phyloP scores from a whole-genome alignment of 2,888 invertebrate species.

The Gastrophysa polygoni region DNA sequence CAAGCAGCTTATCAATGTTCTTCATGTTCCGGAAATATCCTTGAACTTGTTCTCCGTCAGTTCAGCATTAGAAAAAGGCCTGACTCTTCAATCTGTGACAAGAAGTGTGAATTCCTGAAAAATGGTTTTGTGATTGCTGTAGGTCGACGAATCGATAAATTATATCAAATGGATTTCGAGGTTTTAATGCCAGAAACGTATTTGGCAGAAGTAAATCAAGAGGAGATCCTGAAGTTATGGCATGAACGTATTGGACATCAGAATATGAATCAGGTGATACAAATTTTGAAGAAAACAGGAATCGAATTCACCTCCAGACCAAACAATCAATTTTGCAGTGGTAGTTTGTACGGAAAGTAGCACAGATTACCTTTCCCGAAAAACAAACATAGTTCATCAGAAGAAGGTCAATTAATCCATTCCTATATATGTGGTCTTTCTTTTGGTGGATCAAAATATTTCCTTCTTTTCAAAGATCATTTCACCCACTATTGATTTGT shows the following conservation, averaged over 20 bases:
- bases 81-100: background rate
- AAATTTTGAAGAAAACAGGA: too few species aligned
- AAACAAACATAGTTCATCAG: background rate
- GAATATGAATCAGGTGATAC: too few species aligned
- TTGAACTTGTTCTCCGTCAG: too few species aligned
- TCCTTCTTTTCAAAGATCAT: too few species aligned
- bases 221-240: background rate
- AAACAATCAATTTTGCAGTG: background rate
- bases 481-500: too few species aligned
- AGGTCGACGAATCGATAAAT: background rate
- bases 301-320: too few species aligned
- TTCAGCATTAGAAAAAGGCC: too few species aligned
- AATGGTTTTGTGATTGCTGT: background rate
- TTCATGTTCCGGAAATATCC: background rate
- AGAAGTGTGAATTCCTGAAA: background rate
- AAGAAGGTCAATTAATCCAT: background rate
- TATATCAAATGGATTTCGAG: background rate
- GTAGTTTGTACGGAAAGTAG: background rate
- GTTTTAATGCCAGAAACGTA: too few species aligned
- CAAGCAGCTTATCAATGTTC: background rate
- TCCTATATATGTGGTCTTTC: constrained; percentile 3
- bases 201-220: background rate
- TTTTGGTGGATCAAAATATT: constrained; percentile 1
- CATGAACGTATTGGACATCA: too few species aligned
- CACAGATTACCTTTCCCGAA: too few species aligned